A percentile compares a stretch with the other conserved stretches of the same genome.
These are phyloP conservation scores for Dolichopus griseipennis DNA, from an alignment of 2,888 invertebrate genomes.

Conservation along the genomic window DNA sequence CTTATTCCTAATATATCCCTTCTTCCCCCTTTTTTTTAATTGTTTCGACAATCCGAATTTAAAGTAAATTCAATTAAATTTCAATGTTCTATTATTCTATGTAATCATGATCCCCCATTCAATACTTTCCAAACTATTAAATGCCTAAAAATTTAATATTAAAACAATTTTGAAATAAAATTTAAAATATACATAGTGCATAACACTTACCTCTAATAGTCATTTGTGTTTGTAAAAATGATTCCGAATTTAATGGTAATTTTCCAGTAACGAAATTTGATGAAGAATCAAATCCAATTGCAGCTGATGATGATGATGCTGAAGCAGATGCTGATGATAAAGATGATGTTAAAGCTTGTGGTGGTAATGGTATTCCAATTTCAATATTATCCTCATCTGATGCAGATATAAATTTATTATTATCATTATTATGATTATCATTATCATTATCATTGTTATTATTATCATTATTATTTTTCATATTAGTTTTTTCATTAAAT, in stretches of 20 bases:
- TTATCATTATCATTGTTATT: too few species aligned
- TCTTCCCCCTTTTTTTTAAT: too few species aligned
- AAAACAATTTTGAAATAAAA: too few species aligned
- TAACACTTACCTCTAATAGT: not conserved
- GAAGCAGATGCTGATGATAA: not conserved
- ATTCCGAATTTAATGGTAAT: not conserved
- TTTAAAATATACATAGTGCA: too few species aligned
- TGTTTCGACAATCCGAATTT: too few species aligned
- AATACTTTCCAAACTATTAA: too few species aligned
- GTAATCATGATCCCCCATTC: too few species aligned
- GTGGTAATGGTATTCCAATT: slow-evolving; percentile 4
- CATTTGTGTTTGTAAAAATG: not conserved
- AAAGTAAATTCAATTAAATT: too few species aligned
- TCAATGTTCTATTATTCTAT: too few species aligned
- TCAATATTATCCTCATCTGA: not conserved
- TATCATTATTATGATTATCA: not conserved
- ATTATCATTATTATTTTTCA: too few species aligned
- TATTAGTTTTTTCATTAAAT: not conserved
- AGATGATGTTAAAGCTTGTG: slow-evolving; percentile 1
- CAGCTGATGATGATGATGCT: not conserved
- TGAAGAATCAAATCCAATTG: not conserved
- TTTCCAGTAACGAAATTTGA: not conserved
- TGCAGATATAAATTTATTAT: not conserved
- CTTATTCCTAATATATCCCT: too few species aligned
- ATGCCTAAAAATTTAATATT: too few species aligned